A percentile compares a stretch with the other conserved stretches of the same genome.
These are phyloP conservation scores for Corythornis madagascariensis DNA, from an alignment of 2,113 vertebrate genomes.

Conservation along the genomic window DNA sequence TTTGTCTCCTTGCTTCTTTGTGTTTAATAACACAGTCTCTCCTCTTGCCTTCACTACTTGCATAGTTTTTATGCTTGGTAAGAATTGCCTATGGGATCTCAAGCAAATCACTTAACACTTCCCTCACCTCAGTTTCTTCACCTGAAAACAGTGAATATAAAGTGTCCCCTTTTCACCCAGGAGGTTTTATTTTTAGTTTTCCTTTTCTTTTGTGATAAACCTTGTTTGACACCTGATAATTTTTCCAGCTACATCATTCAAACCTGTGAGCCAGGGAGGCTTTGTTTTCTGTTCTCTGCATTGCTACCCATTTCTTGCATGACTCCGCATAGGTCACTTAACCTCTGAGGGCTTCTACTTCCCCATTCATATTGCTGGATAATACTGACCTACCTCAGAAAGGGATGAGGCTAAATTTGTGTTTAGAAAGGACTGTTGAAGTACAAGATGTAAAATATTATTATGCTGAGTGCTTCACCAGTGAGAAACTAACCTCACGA, in stretches of 20 bases:
- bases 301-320: neutral
- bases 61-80: conserved; percentile 7
- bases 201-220: neutral
- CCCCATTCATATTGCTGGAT: neutral
- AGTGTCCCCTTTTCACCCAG: neutral
- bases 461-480: conserved; percentile 70
- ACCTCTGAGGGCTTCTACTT: conserved; percentile 29
- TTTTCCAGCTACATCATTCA: neutral
- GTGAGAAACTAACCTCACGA: conserved; percentile 57
- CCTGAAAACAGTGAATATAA: neutral
- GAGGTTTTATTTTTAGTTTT: neutral
- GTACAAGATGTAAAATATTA: conserved; percentile 57
- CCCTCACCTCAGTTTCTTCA: neutral
- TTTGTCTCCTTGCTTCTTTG: conserved; percentile 27
- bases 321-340: neutral
- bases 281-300: neutral
- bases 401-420: conserved; percentile 1
- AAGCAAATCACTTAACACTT: conserved; percentile 32
- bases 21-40: conserved; percentile 18
- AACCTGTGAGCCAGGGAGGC: neutral
- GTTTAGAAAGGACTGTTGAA: conserved; percentile 41
- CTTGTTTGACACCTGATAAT: neutral
- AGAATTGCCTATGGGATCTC: conserved; percentile 8
- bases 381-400: conserved; percentile 43
- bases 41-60: neutral